These are phyloP conservation scores for Platycnemis pennipes DNA, from an alignment of 2,888 invertebrate species.

Conservation along the genomic window DNA sequence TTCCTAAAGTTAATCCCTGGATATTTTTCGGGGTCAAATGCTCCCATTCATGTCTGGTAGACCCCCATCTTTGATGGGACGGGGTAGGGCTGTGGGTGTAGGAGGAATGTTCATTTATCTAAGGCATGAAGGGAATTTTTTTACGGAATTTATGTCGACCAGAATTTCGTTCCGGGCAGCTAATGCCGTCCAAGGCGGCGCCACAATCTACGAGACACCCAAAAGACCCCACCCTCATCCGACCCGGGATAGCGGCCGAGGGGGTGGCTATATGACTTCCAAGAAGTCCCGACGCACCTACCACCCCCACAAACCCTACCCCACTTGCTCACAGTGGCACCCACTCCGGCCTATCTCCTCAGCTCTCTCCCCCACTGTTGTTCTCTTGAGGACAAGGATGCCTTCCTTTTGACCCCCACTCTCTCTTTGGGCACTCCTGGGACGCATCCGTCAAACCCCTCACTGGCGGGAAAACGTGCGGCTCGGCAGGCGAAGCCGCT, in stretches of 20 bases:
- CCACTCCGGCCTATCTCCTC: slow-evolving; percentile 21
- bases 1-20: too few species aligned
- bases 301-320: slow-evolving; percentile 23
- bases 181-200: not conserved
- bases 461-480: not conserved
- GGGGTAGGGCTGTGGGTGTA: not conserved
- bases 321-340: not conserved
- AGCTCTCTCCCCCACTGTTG: not conserved
- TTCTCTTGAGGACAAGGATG: not conserved
- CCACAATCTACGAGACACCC: not conserved
- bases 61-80: not conserved
- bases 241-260: not conserved
- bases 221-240: slow-evolving; percentile 16
- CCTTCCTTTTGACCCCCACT: not conserved
- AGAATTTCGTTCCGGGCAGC: slow-evolving; percentile 24
- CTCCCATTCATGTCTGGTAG: not conserved
- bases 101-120: not conserved
- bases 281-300: not conserved
- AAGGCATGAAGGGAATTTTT: not conserved
- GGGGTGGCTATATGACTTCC: not conserved
- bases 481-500: not conserved
- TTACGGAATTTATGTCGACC: slow-evolving; percentile 46
- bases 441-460: not conserved
- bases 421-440: not conserved
- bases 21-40: too few species aligned